Evolutionary conservation across 2,888 invertebrate species (phyloP), one percentile per base, ranked within the genome.

Genomic region (Polydrusus tereticollis): DNA sequence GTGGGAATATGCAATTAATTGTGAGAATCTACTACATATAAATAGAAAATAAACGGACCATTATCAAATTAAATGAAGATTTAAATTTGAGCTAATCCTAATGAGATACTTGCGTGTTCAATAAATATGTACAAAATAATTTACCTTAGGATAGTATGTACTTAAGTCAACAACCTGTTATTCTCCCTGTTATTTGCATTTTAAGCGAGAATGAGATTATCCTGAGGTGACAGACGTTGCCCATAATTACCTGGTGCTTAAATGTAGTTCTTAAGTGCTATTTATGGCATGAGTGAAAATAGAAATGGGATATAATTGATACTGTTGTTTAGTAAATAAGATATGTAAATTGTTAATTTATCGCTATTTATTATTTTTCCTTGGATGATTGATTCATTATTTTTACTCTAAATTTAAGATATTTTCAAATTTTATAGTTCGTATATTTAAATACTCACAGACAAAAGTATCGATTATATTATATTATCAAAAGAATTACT

Each of bases 171-270:
- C 45, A 58, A 47, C 38, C 45, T 58, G 64, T 69, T 58, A 69
- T 69, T 69, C 64, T 55, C 64, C 38, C 45, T 58, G 64, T 69
- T 58, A 69, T 69, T 69, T 69, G 62, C 64, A 47, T 69, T 57
- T 58, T 14, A 23, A 57, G n/a, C 50, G 33, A 58, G 47, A 64
- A 50, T 47, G 58, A 16, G 20, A 45, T 43, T 57, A 47, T 58
- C 69, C 21, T 29, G 12, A 23, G 58, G 57, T 29, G 21, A 69
- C 58, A 43, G 69, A 64, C 64, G 58, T 43, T 63, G 16, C 33
- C 52, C 47, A 47, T 58, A 33, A 64, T 69, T 69, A 64, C 10
- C 21, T 18, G 5, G n/a, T 66, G 29, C 26, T 68, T 67, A 68
- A 60, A 41, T 6, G 14, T 38, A 41, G 29, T 29, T 63, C 12